A percentile compares a stretch with the other conserved stretches of the same genome.
phyloP scores from a whole-genome alignment of 1,140 invertebrate species.

The Pseudomyrmex dendroicus region DNA sequence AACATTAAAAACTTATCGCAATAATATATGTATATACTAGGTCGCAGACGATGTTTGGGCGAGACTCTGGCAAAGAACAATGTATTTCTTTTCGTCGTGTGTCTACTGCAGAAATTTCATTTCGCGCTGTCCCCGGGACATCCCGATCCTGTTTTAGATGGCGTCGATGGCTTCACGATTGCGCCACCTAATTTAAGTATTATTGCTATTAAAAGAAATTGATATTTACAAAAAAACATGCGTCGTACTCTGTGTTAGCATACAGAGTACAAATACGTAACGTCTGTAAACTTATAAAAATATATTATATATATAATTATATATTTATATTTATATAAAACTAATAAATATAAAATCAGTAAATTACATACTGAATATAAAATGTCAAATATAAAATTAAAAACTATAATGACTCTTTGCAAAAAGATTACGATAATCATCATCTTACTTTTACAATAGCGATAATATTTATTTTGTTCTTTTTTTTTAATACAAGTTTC shows the following conservation, averaged over 20 bases:
- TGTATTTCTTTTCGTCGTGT: conserved; percentile 82
- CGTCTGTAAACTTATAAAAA: no score
- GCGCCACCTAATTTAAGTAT: conserved; percentile 77
- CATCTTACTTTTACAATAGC: conserved; percentile 36
- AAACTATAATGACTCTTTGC: background rate
- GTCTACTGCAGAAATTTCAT: conserved; percentile 81
- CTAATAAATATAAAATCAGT: background rate
- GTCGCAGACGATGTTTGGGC: conserved; percentile 82
- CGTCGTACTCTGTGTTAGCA: no score
- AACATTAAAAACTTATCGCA: no score
- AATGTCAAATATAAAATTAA: background rate
- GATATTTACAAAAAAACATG: background rate
- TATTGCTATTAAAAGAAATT: conserved; percentile 63
- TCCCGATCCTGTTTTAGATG: conserved; percentile 72
- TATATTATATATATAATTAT: background rate
- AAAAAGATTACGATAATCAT: conserved; percentile 1
- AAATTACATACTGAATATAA: background rate
- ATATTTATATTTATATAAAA: background rate
- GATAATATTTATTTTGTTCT: conserved; percentile 54
- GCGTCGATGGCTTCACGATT: conserved; percentile 81
- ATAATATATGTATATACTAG: conserved; percentile 67
- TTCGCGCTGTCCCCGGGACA: conserved; percentile 76
- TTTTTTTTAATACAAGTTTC: conserved; percentile 62
- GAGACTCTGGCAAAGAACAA: conserved; percentile 83
- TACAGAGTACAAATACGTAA: no score